A percentile compares a stretch with the other conserved stretches of the same genome.
Evolutionary conservation across 2,888 invertebrate genomes (phyloP).

Genomic region (Platycheirus albimanus): DNA sequence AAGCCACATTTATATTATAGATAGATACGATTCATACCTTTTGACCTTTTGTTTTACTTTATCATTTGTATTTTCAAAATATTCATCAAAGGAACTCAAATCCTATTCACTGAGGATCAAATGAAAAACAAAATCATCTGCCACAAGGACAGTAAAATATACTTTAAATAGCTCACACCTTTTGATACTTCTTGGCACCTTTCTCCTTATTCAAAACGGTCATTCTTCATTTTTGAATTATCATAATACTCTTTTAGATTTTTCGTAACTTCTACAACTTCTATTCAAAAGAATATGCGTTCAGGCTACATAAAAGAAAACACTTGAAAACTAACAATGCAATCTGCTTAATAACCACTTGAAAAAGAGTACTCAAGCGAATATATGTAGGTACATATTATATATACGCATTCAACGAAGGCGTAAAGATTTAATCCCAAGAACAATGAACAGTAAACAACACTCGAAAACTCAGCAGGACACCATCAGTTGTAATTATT

Average conservation of each 20-base stretch:
- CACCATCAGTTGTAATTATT: conserved; percentile 60
- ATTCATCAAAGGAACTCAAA: conserved; percentile 29
- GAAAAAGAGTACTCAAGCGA: conserved; percentile 66
- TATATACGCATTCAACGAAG: conserved; percentile 72
- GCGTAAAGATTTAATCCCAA: conserved; percentile 76
- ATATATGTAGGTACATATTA: neutral
- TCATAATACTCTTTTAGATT: conserved; percentile 30
- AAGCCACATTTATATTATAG: too few species aligned
- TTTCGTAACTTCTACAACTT: conserved; percentile 67
- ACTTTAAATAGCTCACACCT: conserved; percentile 59
- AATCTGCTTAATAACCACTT: conserved; percentile 78
- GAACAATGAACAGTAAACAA: conserved; percentile 76
- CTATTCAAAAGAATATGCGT: conserved; percentile 42
- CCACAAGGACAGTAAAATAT: conserved; percentile 20
- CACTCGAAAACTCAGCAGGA: conserved; percentile 77
- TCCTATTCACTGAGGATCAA: conserved; percentile 18
- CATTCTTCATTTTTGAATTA: conserved; percentile 25
- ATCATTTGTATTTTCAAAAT: too few species aligned
- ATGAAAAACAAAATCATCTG: conserved; percentile 52
- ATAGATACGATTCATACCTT: too few species aligned
- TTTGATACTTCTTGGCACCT: conserved; percentile 49
- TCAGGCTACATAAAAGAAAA: conserved; percentile 50
- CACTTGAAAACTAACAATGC: conserved; percentile 72
- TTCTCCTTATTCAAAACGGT: conserved; percentile 13
- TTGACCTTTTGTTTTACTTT: too few species aligned